These are phyloP conservation scores for Philopotamus ludificatus DNA, from an alignment of 1,140 invertebrate species.

Conservation along the genomic window DNA sequence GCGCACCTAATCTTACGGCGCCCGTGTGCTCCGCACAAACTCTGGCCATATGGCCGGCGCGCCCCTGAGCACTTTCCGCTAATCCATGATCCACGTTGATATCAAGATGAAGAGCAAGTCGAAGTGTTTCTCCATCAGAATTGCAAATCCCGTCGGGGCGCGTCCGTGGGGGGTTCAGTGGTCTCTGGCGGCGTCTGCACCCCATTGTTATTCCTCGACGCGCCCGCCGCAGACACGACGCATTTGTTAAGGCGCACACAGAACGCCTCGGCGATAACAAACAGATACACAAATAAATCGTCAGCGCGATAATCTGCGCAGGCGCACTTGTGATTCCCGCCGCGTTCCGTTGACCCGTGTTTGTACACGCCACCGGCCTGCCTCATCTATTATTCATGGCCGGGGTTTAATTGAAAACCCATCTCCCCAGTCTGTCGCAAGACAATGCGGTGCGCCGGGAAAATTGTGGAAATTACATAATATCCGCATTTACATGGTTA, in stretches of 20 bases:
- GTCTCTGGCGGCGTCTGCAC: not conserved
- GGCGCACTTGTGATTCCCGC: slow-evolving; percentile 12
- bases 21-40: too few relatives aligned
- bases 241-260: not conserved
- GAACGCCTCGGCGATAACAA: not conserved
- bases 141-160: too few relatives aligned
- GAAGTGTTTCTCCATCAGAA: too few relatives aligned
- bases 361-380: not conserved
- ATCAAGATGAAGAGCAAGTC: too few relatives aligned
- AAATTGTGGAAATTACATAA: slow-evolving; percentile 12
- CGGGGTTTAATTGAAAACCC: slow-evolving; percentile 26
- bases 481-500: not conserved
- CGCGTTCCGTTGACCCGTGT: slow-evolving; percentile 27
- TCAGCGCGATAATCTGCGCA: not conserved
- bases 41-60: too few relatives aligned
- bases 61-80: too few relatives aligned
- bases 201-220: not conserved
- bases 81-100: too few relatives aligned
- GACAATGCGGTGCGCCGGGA: slow-evolving; percentile 5
- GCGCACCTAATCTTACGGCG: too few relatives aligned
- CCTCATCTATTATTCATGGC: slow-evolving; percentile 22
- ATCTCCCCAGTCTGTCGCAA: too few relatives aligned
- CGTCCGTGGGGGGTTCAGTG: too few relatives aligned
- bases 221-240: not conserved
- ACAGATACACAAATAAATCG: slow-evolving; percentile 4